Percentiles rank a stretch among this genome's conserved stretches.
These are phyloP conservation scores for Melanotaenia maccullochi DNA, from an alignment of 2,797 vertebrate genomes.

Conservation along the genomic window DNA sequence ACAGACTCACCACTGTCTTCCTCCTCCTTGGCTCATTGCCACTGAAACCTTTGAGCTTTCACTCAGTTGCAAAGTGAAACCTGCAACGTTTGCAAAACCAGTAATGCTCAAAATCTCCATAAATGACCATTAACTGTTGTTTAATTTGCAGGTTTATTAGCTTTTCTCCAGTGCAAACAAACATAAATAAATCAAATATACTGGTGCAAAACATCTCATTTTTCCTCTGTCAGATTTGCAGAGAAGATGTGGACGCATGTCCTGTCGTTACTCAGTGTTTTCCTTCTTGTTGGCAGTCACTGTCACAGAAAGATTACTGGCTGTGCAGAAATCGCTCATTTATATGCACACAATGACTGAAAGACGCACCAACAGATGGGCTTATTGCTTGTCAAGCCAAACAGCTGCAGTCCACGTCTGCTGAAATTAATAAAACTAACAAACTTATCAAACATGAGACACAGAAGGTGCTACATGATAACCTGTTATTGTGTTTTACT, in stretches of 20 bases:
- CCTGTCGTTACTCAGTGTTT: constrained; percentile 2
- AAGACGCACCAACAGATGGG: background rate
- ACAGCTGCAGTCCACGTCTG: constrained; percentile 11
- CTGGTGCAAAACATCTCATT: background rate
- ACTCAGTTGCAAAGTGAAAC: background rate
- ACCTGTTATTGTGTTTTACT: too few relatives aligned
- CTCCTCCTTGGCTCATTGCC: background rate
- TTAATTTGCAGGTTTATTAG: background rate
- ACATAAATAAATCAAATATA: background rate
- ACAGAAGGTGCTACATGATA: background rate
- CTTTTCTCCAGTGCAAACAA: background rate
- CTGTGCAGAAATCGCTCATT: background rate
- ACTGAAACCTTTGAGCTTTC: background rate
- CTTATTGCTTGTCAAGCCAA: constrained; percentile 3
- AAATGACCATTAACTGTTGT: background rate
- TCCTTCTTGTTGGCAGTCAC: background rate
- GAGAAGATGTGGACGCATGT: background rate
- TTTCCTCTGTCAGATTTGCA: constrained; percentile 1
- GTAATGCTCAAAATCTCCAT: background rate
- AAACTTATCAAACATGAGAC: background rate
- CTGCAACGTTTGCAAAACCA: background rate
- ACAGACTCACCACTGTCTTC: background rate
- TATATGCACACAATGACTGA: background rate
- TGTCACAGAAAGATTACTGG: background rate
- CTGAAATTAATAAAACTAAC: background rate